phyloP scores from a whole-genome alignment of 2,797 vertebrate genomes.

The Thripadectes ignobilis region DNA sequence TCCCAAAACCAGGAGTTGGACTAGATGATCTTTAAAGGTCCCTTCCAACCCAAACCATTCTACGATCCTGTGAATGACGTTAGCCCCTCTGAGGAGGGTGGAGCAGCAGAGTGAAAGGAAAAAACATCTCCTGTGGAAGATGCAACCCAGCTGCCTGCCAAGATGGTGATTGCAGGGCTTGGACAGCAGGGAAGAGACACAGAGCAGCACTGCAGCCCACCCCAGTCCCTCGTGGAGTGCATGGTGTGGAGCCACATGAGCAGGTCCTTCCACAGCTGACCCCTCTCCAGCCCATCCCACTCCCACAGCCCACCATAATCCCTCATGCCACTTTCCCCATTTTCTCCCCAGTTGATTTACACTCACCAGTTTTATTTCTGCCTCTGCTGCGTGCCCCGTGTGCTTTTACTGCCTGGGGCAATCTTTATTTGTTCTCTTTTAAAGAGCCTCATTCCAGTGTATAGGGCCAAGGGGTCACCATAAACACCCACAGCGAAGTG shows the following conservation, averaged over 20 bases:
- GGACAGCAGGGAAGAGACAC: not conserved
- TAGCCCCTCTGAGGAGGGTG: not conserved
- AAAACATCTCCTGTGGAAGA: not conserved
- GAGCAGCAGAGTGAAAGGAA: not conserved
- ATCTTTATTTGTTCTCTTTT: not conserved
- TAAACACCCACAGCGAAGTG: accelerated
- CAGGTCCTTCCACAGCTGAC: not conserved
- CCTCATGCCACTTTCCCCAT: not conserved
- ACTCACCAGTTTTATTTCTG: not conserved
- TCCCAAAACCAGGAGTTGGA: not conserved
- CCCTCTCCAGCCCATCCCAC: accelerated
- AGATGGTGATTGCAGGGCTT: accelerated
- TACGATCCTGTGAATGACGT: not conserved
- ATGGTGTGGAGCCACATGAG: too few relatives aligned
- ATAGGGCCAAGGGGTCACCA: accelerated
- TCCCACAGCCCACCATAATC: accelerated
- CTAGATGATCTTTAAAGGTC: too few relatives aligned
- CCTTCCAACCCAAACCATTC: not conserved
- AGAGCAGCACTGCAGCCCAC: not conserved
- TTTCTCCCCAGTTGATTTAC: not conserved
- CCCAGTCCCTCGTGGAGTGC: accelerated
- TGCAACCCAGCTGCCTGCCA: not conserved
- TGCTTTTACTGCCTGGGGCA: not conserved
- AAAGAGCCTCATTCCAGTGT: not conserved
- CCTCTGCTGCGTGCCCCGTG: not conserved